Evolutionary conservation across 2,113 vertebrate genomes (phyloP), one percentile per base, ranked within the genome.

Genomic region (Centropus unirufus): DNA sequence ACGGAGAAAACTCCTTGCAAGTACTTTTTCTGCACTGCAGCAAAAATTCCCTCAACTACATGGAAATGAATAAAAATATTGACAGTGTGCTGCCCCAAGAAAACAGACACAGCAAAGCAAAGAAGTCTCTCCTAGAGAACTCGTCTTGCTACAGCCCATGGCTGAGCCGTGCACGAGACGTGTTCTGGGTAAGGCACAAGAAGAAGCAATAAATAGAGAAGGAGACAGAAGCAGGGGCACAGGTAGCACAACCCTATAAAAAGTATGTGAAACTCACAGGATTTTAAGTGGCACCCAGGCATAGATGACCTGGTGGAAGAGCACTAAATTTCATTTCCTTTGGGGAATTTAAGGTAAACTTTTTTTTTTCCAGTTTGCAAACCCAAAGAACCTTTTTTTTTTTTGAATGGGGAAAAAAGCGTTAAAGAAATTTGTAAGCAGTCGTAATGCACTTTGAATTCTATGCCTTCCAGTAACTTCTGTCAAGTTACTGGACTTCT

Each of bases 371-470:
- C 36, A 8, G 10, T 76, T 66, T 52, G 18, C 42, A 87, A 85
- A 61, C 12, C 12, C 66, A 6, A 69, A 87, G 32, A 81, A 76
- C 0, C 10, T 11, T 15, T 36, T n/a, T 82, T 90, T 76, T 19
- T 90, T 90, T 44, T 75, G 17, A 80, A 64, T 7, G 10, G 22
- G 24, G 12, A 12, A 13, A 29, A 47, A 52, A 67, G 21, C 22
- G 47, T 49, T 49, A 76, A 91, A 85, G 57, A 87, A 64, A 87
- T 73, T 29, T 26, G 72, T 59, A 77, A 42, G 61, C 55, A 76
- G 76, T n/a, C 86, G 58, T 20, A 27, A 85, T 81, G 78, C 82
- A 75, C n/a, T 93, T 92, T 88, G 44, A 93, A 96, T 89, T 90
- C 67, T 59, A 39, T 34, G 52, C 44, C 84, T 97, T 96, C 58